Percentiles rank a stretch among this genome's conserved stretches.
phyloP scores from a whole-genome alignment of 2,113 vertebrate species.

The Cathartes aura region DNA sequence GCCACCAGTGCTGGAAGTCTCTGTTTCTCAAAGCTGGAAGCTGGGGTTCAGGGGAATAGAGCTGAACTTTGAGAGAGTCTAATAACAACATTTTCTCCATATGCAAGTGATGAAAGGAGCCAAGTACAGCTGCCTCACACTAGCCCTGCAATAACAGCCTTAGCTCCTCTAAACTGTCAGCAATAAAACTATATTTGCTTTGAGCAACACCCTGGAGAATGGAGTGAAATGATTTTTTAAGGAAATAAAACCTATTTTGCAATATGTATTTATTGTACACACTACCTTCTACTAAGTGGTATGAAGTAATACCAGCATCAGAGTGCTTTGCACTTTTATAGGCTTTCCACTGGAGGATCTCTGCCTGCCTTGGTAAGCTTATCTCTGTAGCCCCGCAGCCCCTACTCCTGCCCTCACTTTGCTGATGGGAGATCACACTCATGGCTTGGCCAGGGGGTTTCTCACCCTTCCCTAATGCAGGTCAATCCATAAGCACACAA shows the following conservation, averaged over 20 bases:
- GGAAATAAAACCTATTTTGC: constrained; percentile 19
- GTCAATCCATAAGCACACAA: not conserved
- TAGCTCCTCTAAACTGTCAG: constrained; percentile 12
- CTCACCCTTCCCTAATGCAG: not conserved
- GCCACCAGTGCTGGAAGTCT: not conserved
- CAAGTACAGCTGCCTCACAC: constrained; percentile 14
- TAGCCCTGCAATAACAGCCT: not conserved
- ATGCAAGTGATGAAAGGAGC: constrained; percentile 15
- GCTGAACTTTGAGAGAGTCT: not conserved
- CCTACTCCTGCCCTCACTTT: not conserved
- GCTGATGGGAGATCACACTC: accelerated
- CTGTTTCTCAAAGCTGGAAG: not conserved
- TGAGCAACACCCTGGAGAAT: constrained; percentile 33
- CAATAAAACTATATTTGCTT: constrained; percentile 37
- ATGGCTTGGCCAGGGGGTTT: not conserved
- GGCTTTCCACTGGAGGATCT: not conserved
- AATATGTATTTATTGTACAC: not conserved
- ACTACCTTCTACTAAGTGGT: not conserved
- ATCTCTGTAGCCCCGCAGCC: not conserved
- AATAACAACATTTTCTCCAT: constrained; percentile 3
- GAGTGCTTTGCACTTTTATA: not conserved
- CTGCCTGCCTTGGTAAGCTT: not conserved
- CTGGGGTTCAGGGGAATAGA: not conserved
- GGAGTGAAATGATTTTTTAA: not conserved
- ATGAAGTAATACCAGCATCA: not conserved